Conservation (phyloP, 53 echinoderm and acorn worm species). For the Echinometra lucunter region DNA sequence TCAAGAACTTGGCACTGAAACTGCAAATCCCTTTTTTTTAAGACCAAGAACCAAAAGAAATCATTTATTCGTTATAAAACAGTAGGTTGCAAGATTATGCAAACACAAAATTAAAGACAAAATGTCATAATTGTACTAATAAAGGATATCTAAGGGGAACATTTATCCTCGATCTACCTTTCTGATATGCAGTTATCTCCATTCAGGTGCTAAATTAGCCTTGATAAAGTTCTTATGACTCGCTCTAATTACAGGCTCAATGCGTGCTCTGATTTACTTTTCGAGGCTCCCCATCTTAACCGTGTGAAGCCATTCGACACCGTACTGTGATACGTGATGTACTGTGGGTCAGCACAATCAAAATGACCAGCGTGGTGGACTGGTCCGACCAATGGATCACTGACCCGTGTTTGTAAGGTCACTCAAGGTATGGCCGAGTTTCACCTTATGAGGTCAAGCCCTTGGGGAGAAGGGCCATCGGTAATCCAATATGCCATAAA, state of each 20-base stretch:
- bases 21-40: too few relatives aligned
- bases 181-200: not conserved
- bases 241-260: not conserved
- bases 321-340: conserved; percentile 39
- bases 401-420: conserved; percentile 22
- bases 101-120: too few relatives aligned
- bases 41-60: too few relatives aligned
- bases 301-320: conserved; percentile 15
- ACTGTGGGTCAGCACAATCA: not conserved
- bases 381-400: not conserved
- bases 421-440: conserved; percentile 36
- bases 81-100: too few relatives aligned
- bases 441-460: conserved; percentile 45
- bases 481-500: conserved; percentile 19
- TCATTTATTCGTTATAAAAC: too few relatives aligned
- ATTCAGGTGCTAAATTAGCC: not conserved
- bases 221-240: conserved; percentile 47
- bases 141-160: not conserved
- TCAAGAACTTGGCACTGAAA: too few relatives aligned
- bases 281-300: not conserved
- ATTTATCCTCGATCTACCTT: not conserved
- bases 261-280: conserved; percentile 25
- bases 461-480: not conserved
- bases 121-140: too few relatives aligned
- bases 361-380: not conserved